Evolutionary conservation across 2,113 vertebrate genomes (phyloP).

Genomic region (Chauna torquata): DNA sequence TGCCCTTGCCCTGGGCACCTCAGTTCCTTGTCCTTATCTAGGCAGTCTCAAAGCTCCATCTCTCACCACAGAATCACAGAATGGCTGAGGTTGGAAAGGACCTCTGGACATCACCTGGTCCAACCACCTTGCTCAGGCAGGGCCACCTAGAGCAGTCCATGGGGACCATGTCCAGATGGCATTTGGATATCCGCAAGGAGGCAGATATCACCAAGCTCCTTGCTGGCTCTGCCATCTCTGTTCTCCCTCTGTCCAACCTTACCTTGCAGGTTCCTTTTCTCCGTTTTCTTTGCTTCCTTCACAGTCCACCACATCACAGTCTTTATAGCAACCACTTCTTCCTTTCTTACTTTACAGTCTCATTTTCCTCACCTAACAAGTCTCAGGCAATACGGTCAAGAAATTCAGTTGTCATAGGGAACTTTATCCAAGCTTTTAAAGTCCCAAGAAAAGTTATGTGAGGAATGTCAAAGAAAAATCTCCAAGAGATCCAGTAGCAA

Average conservation of each 20-base stretch:
- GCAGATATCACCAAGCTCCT: not conserved
- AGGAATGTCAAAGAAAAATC: not conserved
- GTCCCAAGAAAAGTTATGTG: not conserved
- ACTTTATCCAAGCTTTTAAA: not conserved
- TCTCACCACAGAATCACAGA: not conserved
- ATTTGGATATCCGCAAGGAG: not conserved
- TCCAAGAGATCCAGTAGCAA: not conserved
- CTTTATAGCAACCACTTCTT: not conserved
- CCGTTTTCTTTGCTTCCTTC: not conserved
- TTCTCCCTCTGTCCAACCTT: not conserved
- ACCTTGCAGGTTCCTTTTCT: not conserved
- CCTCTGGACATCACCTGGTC: not conserved
- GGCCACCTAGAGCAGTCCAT: not conserved
- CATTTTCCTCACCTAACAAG: not conserved
- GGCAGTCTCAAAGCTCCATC: not conserved
- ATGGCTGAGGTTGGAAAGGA: not conserved
- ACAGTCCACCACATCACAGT: not conserved
- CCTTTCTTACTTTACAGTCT: not conserved
- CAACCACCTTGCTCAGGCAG: not conserved
- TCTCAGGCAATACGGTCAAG: not conserved
- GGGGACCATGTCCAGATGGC: not conserved
- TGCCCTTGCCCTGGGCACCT: rapidly evolving
- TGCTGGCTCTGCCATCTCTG: not conserved
- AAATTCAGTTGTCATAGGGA: not conserved
- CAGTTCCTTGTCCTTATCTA: not conserved